Conservation (phyloP, 2,113 vertebrate species). For the Myrmecobius fasciatus region DNA sequence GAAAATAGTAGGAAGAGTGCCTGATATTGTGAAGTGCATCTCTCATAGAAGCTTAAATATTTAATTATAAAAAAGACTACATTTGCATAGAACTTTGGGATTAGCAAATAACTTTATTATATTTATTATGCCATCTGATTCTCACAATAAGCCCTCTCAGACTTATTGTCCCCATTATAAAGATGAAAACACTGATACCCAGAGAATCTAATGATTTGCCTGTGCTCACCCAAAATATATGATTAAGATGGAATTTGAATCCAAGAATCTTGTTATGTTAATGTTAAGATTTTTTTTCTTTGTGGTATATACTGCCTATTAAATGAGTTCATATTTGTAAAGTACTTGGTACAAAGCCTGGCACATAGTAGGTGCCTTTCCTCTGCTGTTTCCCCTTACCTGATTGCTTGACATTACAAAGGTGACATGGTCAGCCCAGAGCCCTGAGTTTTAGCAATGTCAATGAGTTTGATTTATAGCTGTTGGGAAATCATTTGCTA, state of each 20-base stretch:
- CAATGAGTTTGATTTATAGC: not conserved
- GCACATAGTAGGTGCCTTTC: not conserved
- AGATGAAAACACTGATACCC: not conserved
- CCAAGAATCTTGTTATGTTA: not conserved
- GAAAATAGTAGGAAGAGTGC: not conserved
- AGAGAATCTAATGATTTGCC: not conserved
- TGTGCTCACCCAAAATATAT: not conserved
- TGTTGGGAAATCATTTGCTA: not conserved
- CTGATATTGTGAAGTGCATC: not conserved
- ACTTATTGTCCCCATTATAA: not conserved
- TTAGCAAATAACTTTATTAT: not conserved
- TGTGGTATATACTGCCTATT: not conserved
- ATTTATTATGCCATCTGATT: not conserved
- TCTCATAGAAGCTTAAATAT: not conserved
- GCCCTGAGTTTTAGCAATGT: not conserved
- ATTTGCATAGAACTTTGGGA: not conserved
- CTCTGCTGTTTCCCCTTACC: not conserved
- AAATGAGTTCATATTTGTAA: not conserved
- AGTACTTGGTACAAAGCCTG: not conserved
- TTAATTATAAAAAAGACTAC: not conserved
- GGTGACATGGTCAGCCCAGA: not conserved
- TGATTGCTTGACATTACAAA: not conserved
- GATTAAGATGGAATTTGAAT: not conserved
- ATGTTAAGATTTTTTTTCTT: not conserved
- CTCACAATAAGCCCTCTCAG: not conserved